Evolutionary conservation across 2,888 invertebrate genomes (phyloP), one percentile per base, ranked within the genome.

Genomic region (Lasioglossum oenotherae): DNA sequence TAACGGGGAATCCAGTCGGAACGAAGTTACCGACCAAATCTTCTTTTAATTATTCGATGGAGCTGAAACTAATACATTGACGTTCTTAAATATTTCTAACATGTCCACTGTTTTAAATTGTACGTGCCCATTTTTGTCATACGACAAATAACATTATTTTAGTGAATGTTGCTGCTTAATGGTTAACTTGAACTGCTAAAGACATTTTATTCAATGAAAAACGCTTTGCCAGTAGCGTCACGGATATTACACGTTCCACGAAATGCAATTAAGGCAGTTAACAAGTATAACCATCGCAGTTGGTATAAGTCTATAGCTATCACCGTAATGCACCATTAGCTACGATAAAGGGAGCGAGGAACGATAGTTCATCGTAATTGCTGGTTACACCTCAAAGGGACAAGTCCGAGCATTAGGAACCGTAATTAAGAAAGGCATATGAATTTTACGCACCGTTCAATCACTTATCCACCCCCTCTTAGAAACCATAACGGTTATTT

Each of bases 301-400:
- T 53, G 76, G 73, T 64, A 75, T 80, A 85, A 85, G 75, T 87
- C 85, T 78, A 87, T 53, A 49, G 87, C 85, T 78, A 87, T 87
- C 80, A 46, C 69, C 60, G 78, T 80, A 80, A 85, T 82, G 80
- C 78, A 73, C 80, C 85, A 82, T 85, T 80, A 81, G 78, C 78
- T 78, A 49, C 75, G 78, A 69, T 69, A 14, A 69, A 64, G 73
- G 64, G 78, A 49, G n/a, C 46, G 53, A 80, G 53, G 85, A 85
- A 87, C 80, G 80, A 82, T 85, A 87, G 87, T 67, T 41, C 71
- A 35, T 44, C 41, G 71, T 82, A 87, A 85, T 82, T 87, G 73
- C 82, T 57, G 44, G 79, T 31, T 57, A 78, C 81, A 72, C 76
- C 78, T 82, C 87, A 82, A 85, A 87, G 85, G 46, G 82, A 80